phyloP scores from a whole-genome alignment of 2,888 invertebrate genomes.

The Tetranychus truncatus region DNA sequence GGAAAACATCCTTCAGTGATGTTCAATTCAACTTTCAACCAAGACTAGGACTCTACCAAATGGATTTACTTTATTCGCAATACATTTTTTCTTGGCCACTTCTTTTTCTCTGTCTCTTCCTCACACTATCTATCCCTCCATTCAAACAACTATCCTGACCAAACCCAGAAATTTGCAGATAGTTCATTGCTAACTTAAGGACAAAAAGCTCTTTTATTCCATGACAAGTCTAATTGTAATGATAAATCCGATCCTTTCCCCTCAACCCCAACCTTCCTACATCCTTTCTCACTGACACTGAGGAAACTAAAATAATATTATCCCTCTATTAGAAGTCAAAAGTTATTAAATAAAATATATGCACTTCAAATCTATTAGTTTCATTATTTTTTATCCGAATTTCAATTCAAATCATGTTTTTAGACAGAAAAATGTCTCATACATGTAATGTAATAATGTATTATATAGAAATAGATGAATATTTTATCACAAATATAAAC shows the following conservation, averaged over 20 bases:
- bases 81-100: not conserved
- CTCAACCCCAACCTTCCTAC: not conserved
- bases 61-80: not conserved
- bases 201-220: not conserved
- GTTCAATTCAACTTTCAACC: too few species aligned
- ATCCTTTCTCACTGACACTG: not conserved
- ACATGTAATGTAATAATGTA: too few species aligned
- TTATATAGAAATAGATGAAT: too few species aligned
- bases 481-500: too few species aligned
- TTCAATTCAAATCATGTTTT: not conserved
- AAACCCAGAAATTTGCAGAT: not conserved
- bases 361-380: not conserved
- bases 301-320: not conserved
- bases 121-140: not conserved
- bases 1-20: too few species aligned
- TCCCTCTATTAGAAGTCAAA: not conserved
- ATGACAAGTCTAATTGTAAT: not conserved
- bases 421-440: not conserved
- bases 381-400: not conserved
- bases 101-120: not conserved
- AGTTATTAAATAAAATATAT: conserved; percentile 1
- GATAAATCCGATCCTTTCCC: not conserved
- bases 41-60: too few species aligned
- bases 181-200: not conserved
- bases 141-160: not conserved